A percentile compares a stretch with the other conserved stretches of the same genome.
Evolutionary conservation across 2,113 vertebrate species (phyloP).

Genomic region (Clarias batrachus): DNA sequence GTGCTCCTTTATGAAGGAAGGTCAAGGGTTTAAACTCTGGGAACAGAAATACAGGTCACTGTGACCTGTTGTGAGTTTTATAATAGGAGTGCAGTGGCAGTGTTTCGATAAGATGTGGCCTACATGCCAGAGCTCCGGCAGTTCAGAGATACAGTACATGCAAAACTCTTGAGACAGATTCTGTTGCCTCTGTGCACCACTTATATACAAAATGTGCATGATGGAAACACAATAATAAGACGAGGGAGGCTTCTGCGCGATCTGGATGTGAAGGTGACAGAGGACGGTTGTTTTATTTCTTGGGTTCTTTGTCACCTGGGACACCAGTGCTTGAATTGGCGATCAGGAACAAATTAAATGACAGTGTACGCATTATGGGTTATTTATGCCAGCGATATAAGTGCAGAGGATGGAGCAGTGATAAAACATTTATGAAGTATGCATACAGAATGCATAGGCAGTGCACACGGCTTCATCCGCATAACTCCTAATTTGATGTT

Average conservation of each 20-base stretch:
- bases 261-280: conserved; percentile 37
- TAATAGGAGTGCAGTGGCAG: conserved; percentile 56
- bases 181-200: conserved; percentile 18
- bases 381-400: conserved; percentile 25
- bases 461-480: neutral
- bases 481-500: neutral
- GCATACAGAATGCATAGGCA: conserved; percentile 15
- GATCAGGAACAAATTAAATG: conserved; percentile 29
- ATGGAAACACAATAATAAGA: conserved; percentile 62
- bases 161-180: conserved; percentile 30
- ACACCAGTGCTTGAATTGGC: conserved; percentile 26
- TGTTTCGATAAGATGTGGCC: conserved; percentile 59
- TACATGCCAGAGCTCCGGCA: conserved; percentile 36
- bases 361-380: conserved; percentile 3
- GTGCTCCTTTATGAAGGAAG: neutral
- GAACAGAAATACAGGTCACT: conserved; percentile 45
- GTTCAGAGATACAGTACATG: conserved; percentile 54
- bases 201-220: neutral
- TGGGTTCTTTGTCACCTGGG: conserved; percentile 32
- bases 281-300: conserved; percentile 27
- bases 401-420: neutral
- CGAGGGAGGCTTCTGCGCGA: conserved; percentile 17
- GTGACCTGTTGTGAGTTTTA: conserved; percentile 54
- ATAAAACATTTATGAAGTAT: conserved; percentile 21
- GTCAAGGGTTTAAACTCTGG: conserved; percentile 2